Percentiles rank a stretch among this genome's conserved stretches.
Conservation (phyloP, 2,113 vertebrate genomes). For the Entomyzon cyanotis region DNA sequence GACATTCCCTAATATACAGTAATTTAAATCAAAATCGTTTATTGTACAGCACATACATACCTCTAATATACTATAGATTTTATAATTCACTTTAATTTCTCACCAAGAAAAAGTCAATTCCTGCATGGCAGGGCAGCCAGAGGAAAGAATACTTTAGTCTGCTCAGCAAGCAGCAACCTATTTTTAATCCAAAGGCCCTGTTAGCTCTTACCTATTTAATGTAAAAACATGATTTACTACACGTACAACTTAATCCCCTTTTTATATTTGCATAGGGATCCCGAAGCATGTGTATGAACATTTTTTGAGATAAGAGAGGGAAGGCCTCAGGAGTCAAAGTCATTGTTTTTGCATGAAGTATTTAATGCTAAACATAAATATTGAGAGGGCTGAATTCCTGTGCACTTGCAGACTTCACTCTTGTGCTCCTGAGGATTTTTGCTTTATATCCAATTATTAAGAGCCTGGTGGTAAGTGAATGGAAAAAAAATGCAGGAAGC, state of each 20-base stretch:
- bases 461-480: neutral
- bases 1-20: neutral
- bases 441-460: conserved; percentile 1
- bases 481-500: neutral
- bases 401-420: conserved; percentile 13
- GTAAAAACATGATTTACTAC: conserved; percentile 27
- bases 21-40: neutral
- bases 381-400: neutral
- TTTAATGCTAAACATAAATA: conserved; percentile 62
- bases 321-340: neutral
- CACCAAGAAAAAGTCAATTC: neutral
- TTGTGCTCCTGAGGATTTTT: neutral
- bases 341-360: conserved; percentile 56
- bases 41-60: neutral
- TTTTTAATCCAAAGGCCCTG: conserved; percentile 9
- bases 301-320: conserved; percentile 42
- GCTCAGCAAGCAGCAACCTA: neutral
- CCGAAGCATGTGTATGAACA: neutral
- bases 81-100: conserved; percentile 15
- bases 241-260: conserved; percentile 10
- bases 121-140: neutral
- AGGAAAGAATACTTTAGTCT: neutral
- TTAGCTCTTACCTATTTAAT: conserved; percentile 5
- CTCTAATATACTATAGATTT: conserved; percentile 3
- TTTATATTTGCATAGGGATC: neutral